These are phyloP conservation scores for Tromatobia lineatoria DNA, from an alignment of 2,888 invertebrate species.

Conservation along the genomic window DNA sequence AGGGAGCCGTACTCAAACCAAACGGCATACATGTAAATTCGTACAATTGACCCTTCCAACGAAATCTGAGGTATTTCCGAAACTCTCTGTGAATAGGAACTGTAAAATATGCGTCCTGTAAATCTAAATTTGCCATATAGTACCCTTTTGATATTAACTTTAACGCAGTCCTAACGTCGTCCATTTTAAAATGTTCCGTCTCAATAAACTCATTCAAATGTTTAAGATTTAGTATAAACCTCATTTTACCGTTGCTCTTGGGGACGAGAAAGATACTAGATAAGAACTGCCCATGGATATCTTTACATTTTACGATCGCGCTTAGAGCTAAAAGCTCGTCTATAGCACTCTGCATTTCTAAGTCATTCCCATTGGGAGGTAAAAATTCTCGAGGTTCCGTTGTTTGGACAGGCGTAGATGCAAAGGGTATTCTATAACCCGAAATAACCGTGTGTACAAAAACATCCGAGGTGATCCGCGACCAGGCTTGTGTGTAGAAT, in stretches of 20 bases:
- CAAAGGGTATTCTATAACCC: slow-evolving; percentile 44
- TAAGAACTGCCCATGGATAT: slow-evolving; percentile 40
- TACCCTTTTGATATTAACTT: slow-evolving; percentile 56
- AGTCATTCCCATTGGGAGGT: slow-evolving; percentile 34
- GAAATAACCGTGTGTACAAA: slow-evolving; percentile 36
- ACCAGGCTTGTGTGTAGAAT: slow-evolving; percentile 50
- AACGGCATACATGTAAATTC: slow-evolving; percentile 59
- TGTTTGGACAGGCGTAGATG: not conserved
- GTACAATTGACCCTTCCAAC: slow-evolving; percentile 44
- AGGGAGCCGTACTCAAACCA: slow-evolving; percentile 56
- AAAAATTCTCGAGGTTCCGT: slow-evolving; percentile 12
- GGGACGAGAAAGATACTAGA: no score
- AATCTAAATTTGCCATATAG: slow-evolving; percentile 59
- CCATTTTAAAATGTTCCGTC: no score
- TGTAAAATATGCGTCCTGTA: slow-evolving; percentile 61
- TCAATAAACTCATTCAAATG: no score
- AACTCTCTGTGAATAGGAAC: no score
- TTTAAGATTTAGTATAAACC: no score
- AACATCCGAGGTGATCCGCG: slow-evolving; percentile 48
- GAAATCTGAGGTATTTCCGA: slow-evolving; percentile 62
- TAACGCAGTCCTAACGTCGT: slow-evolving; percentile 66
- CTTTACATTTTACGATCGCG: slow-evolving; percentile 42
- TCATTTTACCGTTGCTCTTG: no score
- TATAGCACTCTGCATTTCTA: slow-evolving; percentile 19
- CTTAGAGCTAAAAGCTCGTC: slow-evolving; percentile 21